Evolutionary conservation across 2,113 vertebrate species (phyloP).

Genomic region (Calypte anna): DNA sequence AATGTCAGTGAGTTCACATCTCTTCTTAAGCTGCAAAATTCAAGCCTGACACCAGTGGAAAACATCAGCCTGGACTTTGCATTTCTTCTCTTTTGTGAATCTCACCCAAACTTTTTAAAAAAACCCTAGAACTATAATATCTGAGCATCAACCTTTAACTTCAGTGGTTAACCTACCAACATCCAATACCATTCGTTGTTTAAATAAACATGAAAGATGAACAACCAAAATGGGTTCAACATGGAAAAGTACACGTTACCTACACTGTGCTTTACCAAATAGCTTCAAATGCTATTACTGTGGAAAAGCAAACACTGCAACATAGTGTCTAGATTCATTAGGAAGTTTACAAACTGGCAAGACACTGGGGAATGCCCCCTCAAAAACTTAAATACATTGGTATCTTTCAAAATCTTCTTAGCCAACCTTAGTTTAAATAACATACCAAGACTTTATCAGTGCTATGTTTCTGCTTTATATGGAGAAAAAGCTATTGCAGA

Average conservation of each 20-base stretch:
- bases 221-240: background rate
- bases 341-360: background rate
- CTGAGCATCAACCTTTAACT: background rate
- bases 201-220: background rate
- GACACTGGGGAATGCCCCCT: background rate
- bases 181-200: background rate
- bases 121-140: background rate
- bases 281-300: background rate
- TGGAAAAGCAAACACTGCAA: background rate
- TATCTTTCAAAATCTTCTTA: background rate
- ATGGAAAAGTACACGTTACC: background rate
- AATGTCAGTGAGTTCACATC: fast-evolving
- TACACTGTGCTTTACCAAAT: background rate
- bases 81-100: background rate
- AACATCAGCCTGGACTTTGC: background rate
- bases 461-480: background rate
- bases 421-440: background rate
- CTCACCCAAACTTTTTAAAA: background rate
- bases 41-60: background rate
- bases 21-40: background rate
- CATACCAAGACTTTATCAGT: background rate
- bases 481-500: background rate
- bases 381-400: background rate
- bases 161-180: background rate
- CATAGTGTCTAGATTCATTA: background rate